A percentile compares a stretch with the other conserved stretches of the same genome.
phyloP scores from a whole-genome alignment of 2,113 vertebrate species.

The Paramisgurnus dabryanus region DNA sequence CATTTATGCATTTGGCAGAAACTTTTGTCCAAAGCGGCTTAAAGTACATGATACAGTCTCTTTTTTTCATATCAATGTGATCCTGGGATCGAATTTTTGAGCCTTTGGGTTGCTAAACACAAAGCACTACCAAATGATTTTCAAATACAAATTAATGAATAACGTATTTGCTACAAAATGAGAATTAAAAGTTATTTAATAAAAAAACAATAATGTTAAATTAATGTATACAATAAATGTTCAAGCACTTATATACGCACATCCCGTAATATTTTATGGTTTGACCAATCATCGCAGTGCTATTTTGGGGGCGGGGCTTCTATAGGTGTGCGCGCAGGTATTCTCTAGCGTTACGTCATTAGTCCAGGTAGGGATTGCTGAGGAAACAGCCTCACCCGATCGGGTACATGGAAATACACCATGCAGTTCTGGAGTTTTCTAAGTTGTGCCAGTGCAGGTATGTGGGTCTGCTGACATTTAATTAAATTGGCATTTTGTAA shows the following conservation, averaged over 20 bases:
- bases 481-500: constrained; percentile 4
- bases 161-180: no score
- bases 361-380: constrained; percentile 16
- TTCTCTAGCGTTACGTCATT: constrained; percentile 34
- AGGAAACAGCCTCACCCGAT: background rate
- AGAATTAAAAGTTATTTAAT: no score
- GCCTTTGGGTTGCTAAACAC: no score
- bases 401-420: constrained; percentile 39
- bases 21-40: no score
- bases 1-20: no score
- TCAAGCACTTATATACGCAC: background rate
- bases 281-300: constrained; percentile 51
- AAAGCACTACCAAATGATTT: no score
- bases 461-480: constrained; percentile 21
- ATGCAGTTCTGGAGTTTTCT: constrained; percentile 59
- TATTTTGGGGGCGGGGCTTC: constrained; percentile 4
- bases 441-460: constrained; percentile 54
- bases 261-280: constrained; percentile 23
- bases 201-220: no score
- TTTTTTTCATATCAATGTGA: no score
- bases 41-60: no score
- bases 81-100: no score
- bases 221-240: background rate
- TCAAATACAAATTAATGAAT: no score
- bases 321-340: constrained; percentile 31